Evolutionary conservation across 2,113 vertebrate genomes (phyloP), one percentile per base, ranked within the genome.

Genomic region (Potamarius usumacintae): DNA sequence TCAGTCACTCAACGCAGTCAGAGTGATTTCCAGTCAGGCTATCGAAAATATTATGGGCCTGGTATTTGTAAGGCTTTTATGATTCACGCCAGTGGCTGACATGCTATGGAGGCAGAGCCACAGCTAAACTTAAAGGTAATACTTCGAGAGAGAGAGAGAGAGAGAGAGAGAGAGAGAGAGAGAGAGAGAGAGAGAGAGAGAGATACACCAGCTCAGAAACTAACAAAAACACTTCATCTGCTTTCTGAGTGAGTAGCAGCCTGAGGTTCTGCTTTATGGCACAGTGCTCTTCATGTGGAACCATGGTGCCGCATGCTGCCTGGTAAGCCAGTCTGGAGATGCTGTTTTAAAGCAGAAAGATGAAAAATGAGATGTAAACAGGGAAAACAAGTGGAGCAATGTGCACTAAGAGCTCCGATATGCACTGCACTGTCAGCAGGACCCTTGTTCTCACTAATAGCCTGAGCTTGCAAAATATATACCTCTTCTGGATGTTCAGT

Each of bases 401-500:
- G 5, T 2, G 1, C 22, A 52, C 9, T 77, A 77, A 77, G 82
- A 57, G 55, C 78, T 78, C 4, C 55, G 72, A 83, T 30, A 25
- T 72, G 65, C 42, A 71, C 67, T 48, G 72, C 18, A 34, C 79
- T 62, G 34, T 20, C 85, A 85, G 27, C 50, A 50, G 69, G 18
- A 50, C 20, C 42, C 42, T 42, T 25, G 72, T 50, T 50, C 10
- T 10, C 42, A 12, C 74, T 52, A 77, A 77, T n/a, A 85, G n/a
- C 5, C 87, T 67, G 53, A 83, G 72, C 69, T 63, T 74, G 81
- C 63, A 89, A 88, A 83, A 92, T 83, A 87, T 86, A 83, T 50
- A 65, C 79, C 84, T 50, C 88, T 91, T 91, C 85, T 89, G 92
- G 88, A 90, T 92, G 92, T 92, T 91, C 89, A 91, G 90, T 91